Conservation (phyloP, 2,113 vertebrate genomes). For the Protobothrops mucrosquamatus region DNA sequence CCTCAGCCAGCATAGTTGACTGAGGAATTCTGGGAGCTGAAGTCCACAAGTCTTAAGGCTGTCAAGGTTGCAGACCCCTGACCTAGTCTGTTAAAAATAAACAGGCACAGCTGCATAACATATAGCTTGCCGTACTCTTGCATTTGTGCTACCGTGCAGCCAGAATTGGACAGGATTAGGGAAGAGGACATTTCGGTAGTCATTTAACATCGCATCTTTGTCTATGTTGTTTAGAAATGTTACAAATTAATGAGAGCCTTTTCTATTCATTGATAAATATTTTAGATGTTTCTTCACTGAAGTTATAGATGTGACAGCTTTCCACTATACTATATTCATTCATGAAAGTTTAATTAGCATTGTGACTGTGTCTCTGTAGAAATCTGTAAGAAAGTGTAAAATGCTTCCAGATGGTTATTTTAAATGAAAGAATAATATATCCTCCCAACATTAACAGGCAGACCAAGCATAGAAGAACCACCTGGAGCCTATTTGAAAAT, state of each 20-base stretch:
- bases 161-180: conserved; percentile 14
- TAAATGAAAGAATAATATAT: conserved; percentile 46
- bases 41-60: too few species aligned
- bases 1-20: too few species aligned
- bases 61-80: too few species aligned
- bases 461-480: conserved; percentile 18
- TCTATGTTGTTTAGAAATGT: conserved; percentile 19
- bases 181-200: conserved; percentile 3
- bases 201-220: neutral
- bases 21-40: too few species aligned
- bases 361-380: conserved; percentile 44
- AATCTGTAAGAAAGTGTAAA: conserved; percentile 49
- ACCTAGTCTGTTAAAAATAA: neutral
- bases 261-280: conserved; percentile 54
- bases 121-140: neutral
- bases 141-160: conserved; percentile 22
- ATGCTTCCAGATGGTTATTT: conserved; percentile 52
- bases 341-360: conserved; percentile 64
- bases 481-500: neutral
- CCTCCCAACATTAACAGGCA: conserved; percentile 48
- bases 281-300: conserved; percentile 53
- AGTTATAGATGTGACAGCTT: conserved; percentile 50
- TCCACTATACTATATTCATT: conserved; percentile 40
- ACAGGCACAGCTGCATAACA: neutral
- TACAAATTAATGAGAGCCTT: conserved; percentile 44